Conservation (phyloP, 1,140 invertebrate genomes). For the Sarcophaga bullata region DNA sequence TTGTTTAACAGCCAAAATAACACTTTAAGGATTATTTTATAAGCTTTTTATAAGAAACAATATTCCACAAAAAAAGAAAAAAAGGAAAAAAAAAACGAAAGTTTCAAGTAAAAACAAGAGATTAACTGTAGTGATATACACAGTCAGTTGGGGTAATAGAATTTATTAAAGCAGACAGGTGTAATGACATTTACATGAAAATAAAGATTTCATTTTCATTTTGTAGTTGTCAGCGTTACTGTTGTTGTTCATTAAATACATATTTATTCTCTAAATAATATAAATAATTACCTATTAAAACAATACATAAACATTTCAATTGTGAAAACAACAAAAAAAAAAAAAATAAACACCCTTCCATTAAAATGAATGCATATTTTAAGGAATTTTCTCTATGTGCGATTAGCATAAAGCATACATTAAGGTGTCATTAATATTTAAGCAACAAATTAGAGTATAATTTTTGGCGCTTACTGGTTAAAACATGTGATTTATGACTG, state of each 20-base stretch:
- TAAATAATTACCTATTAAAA: neutral
- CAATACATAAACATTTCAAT: neutral
- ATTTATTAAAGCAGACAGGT: conserved; percentile 13
- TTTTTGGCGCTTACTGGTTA: no score
- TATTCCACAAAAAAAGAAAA: no score
- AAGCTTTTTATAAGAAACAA: neutral
- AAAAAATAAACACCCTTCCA: no score
- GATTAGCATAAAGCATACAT: neutral
- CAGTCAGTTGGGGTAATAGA: neutral
- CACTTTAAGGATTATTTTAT: conserved; percentile 5
- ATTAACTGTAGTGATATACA: neutral
- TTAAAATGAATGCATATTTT: no score
- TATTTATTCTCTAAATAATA: neutral
- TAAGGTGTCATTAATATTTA: neutral
- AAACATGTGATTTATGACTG: no score
- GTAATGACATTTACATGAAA: conserved; percentile 19
- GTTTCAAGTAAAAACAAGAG: neutral
- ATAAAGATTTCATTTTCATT: neutral
- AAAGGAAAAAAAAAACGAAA: neutral
- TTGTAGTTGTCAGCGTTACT: neutral
- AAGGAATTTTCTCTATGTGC: neutral
- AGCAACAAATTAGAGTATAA: no score
- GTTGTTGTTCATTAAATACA: no score
- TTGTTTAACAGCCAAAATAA: neutral
- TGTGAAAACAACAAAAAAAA: neutral